Base-by-base conservation (phyloP, 2,113 vertebrate genomes). In the Struthidea cinerea region DNA sequence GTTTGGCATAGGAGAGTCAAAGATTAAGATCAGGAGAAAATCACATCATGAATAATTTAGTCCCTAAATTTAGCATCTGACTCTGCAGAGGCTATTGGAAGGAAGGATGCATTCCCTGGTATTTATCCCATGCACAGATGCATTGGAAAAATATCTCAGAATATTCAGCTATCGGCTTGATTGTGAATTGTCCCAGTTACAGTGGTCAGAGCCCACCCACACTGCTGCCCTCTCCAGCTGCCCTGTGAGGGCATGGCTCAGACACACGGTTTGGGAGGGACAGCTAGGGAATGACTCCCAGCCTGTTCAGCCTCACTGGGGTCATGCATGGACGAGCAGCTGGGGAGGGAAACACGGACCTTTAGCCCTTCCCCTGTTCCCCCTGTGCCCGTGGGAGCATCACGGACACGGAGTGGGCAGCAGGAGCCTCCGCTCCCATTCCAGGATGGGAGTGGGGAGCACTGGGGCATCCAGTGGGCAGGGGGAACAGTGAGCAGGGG, bases 21-120 rank as follows among this genome's bases (percentile, higher is more conserved):
- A 93, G 94, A 94, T 89, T 92, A 91, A 84, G 84, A 96, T 95
- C 84, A 84, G 67, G 87, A 84, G 73, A 91, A 84, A 93, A 91
- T 87, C 91, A 63, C 32, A 84, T 81, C 30, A 82, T 95, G 84
- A 94, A 97, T 94, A 96, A 97, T 95, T 94, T 79, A 97, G 44
- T 68, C 61, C 71, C 87, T 78, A 73, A 84, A 91, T 90, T 87
- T 89, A 94, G 69, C 87, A 75, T 76, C 92, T 89, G n/a, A 18
- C 57, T 91, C 81, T 79, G 81, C 8, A 1, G 87, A 91, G 91
- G 87, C 74, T n/a, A 28, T 60, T 56, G 82, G 81, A 50, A 94
- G 90, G 81, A 87, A 84, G 64, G 59, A 61, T 16, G 63, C 35
- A 13, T 39, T 81, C 73, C 64, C 50, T 67, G 77, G 10, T 56